Percentiles rank a stretch among this genome's conserved stretches.
Evolutionary conservation across 2,888 invertebrate genomes (phyloP).

Genomic region (Carterocephalus palaemon): DNA sequence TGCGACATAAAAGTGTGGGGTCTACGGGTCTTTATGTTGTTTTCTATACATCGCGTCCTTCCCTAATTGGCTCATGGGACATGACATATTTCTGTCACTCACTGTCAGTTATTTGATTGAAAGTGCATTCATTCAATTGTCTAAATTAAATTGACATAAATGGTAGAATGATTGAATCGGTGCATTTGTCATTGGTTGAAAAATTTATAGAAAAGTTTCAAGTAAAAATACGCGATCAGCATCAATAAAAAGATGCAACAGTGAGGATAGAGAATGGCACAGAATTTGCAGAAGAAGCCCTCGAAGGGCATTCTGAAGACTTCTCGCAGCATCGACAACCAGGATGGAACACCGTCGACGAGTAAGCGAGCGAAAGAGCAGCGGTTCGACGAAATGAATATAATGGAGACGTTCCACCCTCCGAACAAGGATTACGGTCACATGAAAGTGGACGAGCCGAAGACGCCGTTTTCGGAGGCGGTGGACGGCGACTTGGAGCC

Average conservation of each 20-base stretch:
- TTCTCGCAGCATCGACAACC: slow-evolving; percentile 93
- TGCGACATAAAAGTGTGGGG: no score
- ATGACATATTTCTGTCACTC: background rate
- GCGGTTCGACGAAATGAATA: slow-evolving; percentile 99
- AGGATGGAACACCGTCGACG: slow-evolving; percentile 64
- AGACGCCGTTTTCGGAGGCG: slow-evolving; percentile 89
- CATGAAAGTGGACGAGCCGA: slow-evolving; percentile 98
- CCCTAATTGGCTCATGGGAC: background rate
- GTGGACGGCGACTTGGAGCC: slow-evolving; percentile 81
- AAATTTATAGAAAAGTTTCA: slow-evolving; percentile 35
- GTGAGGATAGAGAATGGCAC: slow-evolving; percentile 77
- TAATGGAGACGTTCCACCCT: slow-evolving; percentile 98
- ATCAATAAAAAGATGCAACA: slow-evolving; percentile 42
- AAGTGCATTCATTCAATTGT: slow-evolving; percentile 11
- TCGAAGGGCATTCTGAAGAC: slow-evolving; percentile 95
- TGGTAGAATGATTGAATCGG: slow-evolving; percentile 29
- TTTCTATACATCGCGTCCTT: no score
- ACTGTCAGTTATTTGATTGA: background rate
- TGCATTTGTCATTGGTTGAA: slow-evolving; percentile 38
- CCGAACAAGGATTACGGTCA: slow-evolving; percentile 99
- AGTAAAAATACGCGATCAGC: slow-evolving; percentile 17
- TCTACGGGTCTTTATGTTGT: no score
- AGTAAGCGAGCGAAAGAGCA: slow-evolving; percentile 80
- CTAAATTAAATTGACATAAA: no score
- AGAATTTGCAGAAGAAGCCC: slow-evolving; percentile 90